These are phyloP conservation scores for Elysia crispata DNA, from an alignment of 2,888 invertebrate genomes.

Conservation along the genomic window DNA sequence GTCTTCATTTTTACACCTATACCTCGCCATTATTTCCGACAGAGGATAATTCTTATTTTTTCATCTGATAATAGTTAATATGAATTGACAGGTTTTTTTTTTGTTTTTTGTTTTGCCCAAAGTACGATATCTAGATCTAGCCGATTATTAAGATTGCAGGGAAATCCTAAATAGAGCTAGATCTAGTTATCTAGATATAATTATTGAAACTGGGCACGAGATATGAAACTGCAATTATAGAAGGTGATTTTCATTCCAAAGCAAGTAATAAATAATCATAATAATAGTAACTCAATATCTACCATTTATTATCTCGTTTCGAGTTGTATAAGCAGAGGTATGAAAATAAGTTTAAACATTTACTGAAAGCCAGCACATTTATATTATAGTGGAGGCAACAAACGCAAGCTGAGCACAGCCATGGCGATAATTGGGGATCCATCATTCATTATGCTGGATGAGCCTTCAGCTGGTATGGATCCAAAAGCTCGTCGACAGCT, in stretches of 20 bases:
- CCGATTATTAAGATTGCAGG: too few species aligned
- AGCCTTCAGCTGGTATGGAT: constrained; percentile 84
- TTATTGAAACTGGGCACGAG: too few species aligned
- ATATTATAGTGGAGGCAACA: constrained; percentile 70
- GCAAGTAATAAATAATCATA: background rate
- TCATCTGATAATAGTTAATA: too few species aligned
- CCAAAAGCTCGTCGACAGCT: constrained; percentile 88
- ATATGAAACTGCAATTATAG: background rate
- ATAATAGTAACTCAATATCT: background rate
- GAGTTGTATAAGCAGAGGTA: background rate
- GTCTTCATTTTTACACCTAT: too few species aligned
- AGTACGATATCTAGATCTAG: too few species aligned
- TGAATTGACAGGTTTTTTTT: too few species aligned
- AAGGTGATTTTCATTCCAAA: too few species aligned
- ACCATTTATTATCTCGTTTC: background rate
- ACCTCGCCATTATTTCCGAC: too few species aligned
- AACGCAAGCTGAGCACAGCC: constrained; percentile 72
- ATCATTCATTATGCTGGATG: constrained; percentile 73
- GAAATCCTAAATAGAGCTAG: too few species aligned
- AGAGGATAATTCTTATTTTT: too few species aligned
- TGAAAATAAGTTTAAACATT: background rate
- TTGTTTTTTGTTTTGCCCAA: too few species aligned
- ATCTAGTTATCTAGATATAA: too few species aligned
- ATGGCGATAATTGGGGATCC: constrained; percentile 74
- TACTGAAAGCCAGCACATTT: background rate